phyloP scores from a whole-genome alignment of 2,797 vertebrate species.

The Ptychobarbus kaznakovi region DNA sequence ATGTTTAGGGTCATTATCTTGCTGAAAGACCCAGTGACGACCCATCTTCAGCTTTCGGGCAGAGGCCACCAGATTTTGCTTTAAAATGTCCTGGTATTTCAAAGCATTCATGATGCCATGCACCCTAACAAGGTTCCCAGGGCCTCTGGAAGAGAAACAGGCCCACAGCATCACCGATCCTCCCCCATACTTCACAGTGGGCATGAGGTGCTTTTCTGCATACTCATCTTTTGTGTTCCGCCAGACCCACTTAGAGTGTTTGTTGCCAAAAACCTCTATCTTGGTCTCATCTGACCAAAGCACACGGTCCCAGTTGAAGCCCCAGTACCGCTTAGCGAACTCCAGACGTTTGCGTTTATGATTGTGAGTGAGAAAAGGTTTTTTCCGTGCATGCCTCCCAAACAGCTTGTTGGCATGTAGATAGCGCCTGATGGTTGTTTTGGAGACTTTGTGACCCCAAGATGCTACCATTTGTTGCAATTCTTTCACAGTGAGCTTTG shows the following conservation, averaged over 20 bases:
- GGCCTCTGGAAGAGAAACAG: too few species aligned
- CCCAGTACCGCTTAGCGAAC: not conserved
- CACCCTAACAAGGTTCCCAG: too few species aligned
- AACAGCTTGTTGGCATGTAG: too few species aligned
- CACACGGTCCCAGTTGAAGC: not conserved
- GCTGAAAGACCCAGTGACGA: too few species aligned
- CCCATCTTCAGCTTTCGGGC: too few species aligned
- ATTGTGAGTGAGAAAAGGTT: not conserved
- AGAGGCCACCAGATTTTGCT: too few species aligned
- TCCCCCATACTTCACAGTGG: not conserved
- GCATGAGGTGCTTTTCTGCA: too few species aligned
- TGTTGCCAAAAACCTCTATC: not conserved
- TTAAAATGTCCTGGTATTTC: too few species aligned
- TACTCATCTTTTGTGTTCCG: slow-evolving; percentile 6
- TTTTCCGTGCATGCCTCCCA: not conserved
- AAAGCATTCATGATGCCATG: too few species aligned
- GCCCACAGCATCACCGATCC: too few species aligned
- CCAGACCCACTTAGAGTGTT: not conserved
- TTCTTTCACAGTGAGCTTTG: not conserved
- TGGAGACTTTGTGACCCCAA: not conserved
- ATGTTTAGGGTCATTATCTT: too few species aligned
- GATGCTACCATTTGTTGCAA: not conserved
- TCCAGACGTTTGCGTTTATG: not conserved
- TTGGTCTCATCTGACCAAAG: not conserved
- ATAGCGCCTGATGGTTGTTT: too few species aligned